Evolutionary conservation across 2,797 vertebrate species (phyloP), one percentile per base, ranked within the genome.

Genomic region (Notamacropus eugenii): DNA sequence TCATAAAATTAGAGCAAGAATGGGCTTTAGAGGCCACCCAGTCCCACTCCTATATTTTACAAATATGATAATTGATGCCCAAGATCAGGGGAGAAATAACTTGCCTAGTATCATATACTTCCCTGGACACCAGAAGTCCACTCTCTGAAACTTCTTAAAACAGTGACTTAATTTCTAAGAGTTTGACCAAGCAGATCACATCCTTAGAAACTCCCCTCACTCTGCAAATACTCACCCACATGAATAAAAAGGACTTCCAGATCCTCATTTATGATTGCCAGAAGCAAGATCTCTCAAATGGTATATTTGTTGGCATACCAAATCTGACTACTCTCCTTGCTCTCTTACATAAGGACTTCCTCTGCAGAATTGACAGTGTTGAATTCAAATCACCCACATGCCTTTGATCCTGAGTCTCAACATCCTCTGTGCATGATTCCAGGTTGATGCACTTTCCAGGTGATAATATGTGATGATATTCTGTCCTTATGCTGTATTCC

Each of bases 121-220:
- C 5, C 5, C 14, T n/a, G 62, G 34, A n/a, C 1, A 67, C 1
- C 62, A 34, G n/a, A 67, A 67, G 12, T 67, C 34, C 16, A 67
- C 34, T 67, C 13, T 67, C 12, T 93, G 13, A 90, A 40, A 92
- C 91, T 34, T 67, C 50, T 91, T 82, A 95, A 95, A 57, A 54
- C 29, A 12, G 16, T 40, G 0, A 82, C 90, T 58, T 95, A 93
- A 95, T 92, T 54, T 92, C 94, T 94, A 95, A 94, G 31, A 91
- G 0, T 67, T 22, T 67, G 16, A 67, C 1, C 34, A n/a, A 67
- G 34, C 1, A 67, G 5, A 67, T n/a, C 34, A n/a, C 14, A 67
- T n/a, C 16, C 0, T n/a, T n/a, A 67, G 34, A 67, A 67, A 19
- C 6, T 1, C 5, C 34, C 1, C 34, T 24, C 5, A 56, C 22